phyloP scores from a whole-genome alignment of 2,888 invertebrate genomes.

The Apamea monoglypha region DNA sequence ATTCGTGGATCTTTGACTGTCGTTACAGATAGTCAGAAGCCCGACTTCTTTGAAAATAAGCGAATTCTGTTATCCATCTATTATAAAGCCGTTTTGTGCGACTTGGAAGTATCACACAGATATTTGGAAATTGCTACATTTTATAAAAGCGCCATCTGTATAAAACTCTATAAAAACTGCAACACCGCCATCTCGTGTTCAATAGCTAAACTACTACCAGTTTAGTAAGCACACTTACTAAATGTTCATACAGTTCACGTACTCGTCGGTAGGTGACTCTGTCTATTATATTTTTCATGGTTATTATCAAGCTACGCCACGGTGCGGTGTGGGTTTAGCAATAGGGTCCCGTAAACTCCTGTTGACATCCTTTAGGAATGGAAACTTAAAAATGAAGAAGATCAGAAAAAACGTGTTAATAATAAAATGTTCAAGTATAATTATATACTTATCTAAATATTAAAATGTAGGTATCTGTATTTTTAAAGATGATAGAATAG shows the following conservation, averaged over 20 bases:
- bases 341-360: background rate
- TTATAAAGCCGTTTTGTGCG: background rate
- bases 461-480: too few relatives aligned
- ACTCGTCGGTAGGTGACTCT: slow-evolving; percentile 29
- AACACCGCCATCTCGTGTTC: slow-evolving; percentile 35
- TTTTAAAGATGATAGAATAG: too few relatives aligned
- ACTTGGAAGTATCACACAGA: background rate
- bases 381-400: too few relatives aligned
- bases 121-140: background rate
- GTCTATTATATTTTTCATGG: background rate
- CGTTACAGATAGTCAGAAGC: too few relatives aligned
- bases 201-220: slow-evolving; percentile 10
- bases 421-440: background rate
- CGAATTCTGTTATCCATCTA: background rate
- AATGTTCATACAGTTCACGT: background rate
- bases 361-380: background rate
- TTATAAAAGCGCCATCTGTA: slow-evolving; percentile 36
- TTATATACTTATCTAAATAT: too few relatives aligned
- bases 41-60: background rate
- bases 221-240: background rate
- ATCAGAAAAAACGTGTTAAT: background rate
- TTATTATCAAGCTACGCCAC: background rate
- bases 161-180: background rate
- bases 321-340: background rate
- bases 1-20: background rate